Evolutionary conservation across 2,888 invertebrate species (phyloP).

Genomic region (Scaptomyza flava): DNA sequence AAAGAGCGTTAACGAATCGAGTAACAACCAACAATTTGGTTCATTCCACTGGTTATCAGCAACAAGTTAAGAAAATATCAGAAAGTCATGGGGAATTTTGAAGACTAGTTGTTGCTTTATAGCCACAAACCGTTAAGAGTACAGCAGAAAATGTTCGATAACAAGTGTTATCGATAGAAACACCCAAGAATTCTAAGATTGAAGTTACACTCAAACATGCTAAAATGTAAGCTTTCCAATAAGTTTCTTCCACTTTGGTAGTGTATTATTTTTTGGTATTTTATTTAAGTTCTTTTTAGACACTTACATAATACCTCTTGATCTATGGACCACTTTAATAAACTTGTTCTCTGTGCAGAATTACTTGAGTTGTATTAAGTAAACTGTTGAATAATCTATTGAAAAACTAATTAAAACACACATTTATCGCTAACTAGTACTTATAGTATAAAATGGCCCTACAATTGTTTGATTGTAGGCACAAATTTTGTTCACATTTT

Average conservation of each 20-base stretch:
- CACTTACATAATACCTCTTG: slow-evolving; percentile 63
- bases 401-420: slow-evolving; percentile 27
- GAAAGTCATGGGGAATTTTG: not conserved
- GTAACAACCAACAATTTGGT: not conserved
- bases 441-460: slow-evolving; percentile 10
- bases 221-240: slow-evolving; percentile 16
- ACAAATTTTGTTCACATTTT: not conserved
- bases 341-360: slow-evolving; percentile 49
- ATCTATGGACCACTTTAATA: slow-evolving; percentile 73
- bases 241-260: slow-evolving; percentile 17
- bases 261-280: not conserved
- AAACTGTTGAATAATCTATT: slow-evolving; percentile 20
- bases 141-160: not conserved
- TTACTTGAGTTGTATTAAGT: slow-evolving; percentile 60
- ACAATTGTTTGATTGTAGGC: not conserved
- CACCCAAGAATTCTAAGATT: not conserved
- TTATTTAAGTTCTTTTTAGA: slow-evolving; percentile 1
- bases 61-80: not conserved
- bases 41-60: slow-evolving; percentile 2
- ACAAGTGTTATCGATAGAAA: not conserved
- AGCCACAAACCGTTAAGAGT: too few species aligned
- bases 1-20: slow-evolving; percentile 9
- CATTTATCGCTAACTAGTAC: slow-evolving; percentile 19
- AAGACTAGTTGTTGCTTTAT: not conserved
- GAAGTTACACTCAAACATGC: not conserved